phyloP scores from a whole-genome alignment of 2,797 vertebrate genomes.

The Melanogrammus aeglefinus region DNA sequence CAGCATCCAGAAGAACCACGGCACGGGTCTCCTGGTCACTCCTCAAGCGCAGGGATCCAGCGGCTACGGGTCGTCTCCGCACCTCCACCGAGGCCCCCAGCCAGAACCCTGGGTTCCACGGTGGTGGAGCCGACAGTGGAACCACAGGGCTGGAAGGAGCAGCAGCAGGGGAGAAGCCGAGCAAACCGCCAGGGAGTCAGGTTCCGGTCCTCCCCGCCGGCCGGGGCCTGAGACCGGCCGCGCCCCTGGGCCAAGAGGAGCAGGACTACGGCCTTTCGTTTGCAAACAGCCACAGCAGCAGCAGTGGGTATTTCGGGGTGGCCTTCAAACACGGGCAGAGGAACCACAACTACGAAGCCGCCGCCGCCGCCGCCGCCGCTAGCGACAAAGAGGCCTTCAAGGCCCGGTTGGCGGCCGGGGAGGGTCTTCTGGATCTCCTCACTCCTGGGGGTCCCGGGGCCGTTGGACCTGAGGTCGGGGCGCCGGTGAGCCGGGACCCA shows the following conservation, averaged over 20 bases:
- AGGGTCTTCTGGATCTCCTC: not conserved
- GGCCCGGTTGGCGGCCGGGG: not conserved
- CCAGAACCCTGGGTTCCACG: conserved; percentile 43
- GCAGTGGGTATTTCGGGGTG: not conserved
- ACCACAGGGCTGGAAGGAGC: conserved; percentile 20
- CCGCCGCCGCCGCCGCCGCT: not conserved
- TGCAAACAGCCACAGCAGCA: not conserved
- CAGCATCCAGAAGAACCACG: not conserved
- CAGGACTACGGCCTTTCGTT: not conserved
- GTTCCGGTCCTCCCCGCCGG: not conserved
- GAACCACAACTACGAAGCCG: not conserved
- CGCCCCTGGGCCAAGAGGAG: not conserved
- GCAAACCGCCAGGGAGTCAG: not conserved
- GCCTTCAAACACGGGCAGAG: not conserved
- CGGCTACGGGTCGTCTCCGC: conserved; percentile 18
- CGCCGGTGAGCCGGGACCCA: conserved; percentile 16
- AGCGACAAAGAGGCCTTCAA: not conserved
- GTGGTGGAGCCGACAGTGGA: conserved; percentile 19
- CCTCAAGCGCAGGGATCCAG: conserved; percentile 21
- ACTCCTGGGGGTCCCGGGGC: conserved; percentile 11
- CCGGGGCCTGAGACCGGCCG: not conserved
- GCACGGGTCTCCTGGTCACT: not conserved
- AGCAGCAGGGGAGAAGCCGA: conserved; percentile 24
- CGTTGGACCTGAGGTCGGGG: conserved; percentile 15
- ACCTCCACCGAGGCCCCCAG: conserved; percentile 16